Evolutionary conservation across 2,888 invertebrate genomes (phyloP).

Genomic region (Nemoura dubitans): DNA sequence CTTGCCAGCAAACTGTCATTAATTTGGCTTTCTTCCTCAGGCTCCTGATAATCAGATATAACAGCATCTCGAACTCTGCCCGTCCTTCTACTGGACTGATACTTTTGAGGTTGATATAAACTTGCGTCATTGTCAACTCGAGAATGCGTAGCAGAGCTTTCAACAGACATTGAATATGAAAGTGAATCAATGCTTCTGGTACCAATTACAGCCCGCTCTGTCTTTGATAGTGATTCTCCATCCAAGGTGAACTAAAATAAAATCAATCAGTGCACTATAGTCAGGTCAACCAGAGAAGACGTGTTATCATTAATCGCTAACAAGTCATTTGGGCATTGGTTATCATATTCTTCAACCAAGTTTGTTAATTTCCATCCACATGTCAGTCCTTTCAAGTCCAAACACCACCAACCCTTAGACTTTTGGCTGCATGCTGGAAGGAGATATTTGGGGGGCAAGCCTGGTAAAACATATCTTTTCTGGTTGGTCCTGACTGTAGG

Average conservation of each 20-base stretch:
- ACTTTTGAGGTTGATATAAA: slow-evolving; percentile 29
- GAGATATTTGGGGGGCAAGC: too few species aligned
- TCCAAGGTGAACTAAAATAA: slow-evolving; percentile 65
- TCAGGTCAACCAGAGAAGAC: too few species aligned
- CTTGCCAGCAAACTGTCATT: slow-evolving; percentile 48
- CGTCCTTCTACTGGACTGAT: slow-evolving; percentile 49
- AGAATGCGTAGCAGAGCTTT: neutral
- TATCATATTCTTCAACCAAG: too few species aligned
- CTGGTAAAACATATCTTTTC: neutral
- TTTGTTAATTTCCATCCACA: too few species aligned
- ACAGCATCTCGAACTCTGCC: slow-evolving; percentile 54
- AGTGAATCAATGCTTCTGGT: neutral
- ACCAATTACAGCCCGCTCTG: slow-evolving; percentile 60
- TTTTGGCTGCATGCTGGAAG: too few species aligned
- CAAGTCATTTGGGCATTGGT: too few species aligned
- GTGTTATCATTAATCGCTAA: too few species aligned
- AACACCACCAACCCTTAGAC: too few species aligned
- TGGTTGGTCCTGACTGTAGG: too few species aligned
- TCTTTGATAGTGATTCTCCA: slow-evolving; percentile 62
- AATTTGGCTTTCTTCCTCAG: slow-evolving; percentile 46
- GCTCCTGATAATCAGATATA: slow-evolving; percentile 53
- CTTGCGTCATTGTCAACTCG: neutral
- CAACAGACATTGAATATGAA: neutral
- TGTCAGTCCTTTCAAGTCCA: too few species aligned
- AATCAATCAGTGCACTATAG: neutral